Conservation (phyloP, 2,888 invertebrate genomes). For the Dolichopus griseipennis region DNA sequence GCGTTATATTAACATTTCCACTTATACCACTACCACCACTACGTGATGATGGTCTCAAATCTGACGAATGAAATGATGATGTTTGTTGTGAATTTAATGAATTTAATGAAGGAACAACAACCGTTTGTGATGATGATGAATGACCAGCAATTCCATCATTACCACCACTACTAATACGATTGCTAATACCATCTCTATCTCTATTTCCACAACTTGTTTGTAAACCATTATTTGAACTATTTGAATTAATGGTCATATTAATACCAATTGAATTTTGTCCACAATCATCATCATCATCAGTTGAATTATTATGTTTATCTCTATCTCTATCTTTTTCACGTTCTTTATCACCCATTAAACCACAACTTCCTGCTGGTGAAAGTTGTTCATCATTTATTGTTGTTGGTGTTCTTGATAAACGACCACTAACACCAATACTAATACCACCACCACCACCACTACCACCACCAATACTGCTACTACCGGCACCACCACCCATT, state of each 20-base stretch:
- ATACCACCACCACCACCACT: constrained; percentile 16
- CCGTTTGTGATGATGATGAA: constrained; percentile 38
- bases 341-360: constrained; percentile 9
- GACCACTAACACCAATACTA: constrained; percentile 18
- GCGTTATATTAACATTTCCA: constrained; percentile 27
- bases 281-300: constrained; percentile 36
- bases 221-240: constrained; percentile 34
- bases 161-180: constrained; percentile 37
- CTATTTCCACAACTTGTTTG: constrained; percentile 34
- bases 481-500: constrained; percentile 12
- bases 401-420: constrained; percentile 22
- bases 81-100: constrained; percentile 24
- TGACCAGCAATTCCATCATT: constrained; percentile 30
- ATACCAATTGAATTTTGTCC: constrained; percentile 52
- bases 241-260: constrained; percentile 54
- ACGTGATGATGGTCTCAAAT: constrained; percentile 34
- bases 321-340: constrained; percentile 17
- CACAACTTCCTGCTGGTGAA: constrained; percentile 17
- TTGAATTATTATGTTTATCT: constrained; percentile 23
- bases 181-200: constrained; percentile 31
- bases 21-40: constrained; percentile 30
- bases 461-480: constrained; percentile 15
- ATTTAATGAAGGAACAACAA: constrained; percentile 28
- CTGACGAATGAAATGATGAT: constrained; percentile 25
- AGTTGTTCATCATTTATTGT: constrained; percentile 24